Evolutionary conservation across 2,113 vertebrate genomes (phyloP).

Genomic region (Gila orcuttii): DNA sequence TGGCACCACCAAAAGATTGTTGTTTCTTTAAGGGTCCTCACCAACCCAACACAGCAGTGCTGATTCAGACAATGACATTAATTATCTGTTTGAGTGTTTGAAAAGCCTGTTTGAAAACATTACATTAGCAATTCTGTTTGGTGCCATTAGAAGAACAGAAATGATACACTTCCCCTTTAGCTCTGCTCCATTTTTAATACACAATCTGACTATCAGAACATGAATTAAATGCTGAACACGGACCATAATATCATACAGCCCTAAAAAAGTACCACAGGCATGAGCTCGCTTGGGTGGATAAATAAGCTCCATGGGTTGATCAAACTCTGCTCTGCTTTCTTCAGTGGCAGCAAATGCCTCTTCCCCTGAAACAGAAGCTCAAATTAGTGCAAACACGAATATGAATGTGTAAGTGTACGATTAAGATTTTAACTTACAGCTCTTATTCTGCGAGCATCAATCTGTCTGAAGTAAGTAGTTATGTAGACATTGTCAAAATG

Average conservation of each 20-base stretch:
- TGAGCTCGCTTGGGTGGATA: conserved; percentile 70
- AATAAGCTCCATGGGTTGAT: conserved; percentile 70
- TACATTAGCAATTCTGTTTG: background rate
- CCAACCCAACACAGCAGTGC: background rate
- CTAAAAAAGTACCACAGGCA: conserved; percentile 65
- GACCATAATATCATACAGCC: background rate
- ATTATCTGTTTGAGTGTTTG: background rate
- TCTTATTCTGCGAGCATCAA: conserved; percentile 76
- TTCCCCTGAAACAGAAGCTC: conserved; percentile 64
- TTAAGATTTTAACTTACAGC: conserved; percentile 64
- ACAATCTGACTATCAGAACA: background rate
- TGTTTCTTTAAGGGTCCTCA: background rate
- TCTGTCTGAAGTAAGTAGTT: conserved; percentile 83
- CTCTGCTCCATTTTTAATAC: background rate
- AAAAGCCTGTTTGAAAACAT: background rate
- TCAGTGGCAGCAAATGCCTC: conserved; percentile 75
- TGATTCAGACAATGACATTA: background rate
- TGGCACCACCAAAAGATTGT: background rate
- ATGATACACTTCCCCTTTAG: background rate
- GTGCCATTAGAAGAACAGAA: background rate
- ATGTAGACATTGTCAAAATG: conserved; percentile 84
- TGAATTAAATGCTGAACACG: background rate
- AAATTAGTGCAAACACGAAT: conserved; percentile 12
- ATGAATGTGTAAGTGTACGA: background rate
- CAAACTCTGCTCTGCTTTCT: conserved; percentile 61